These are phyloP conservation scores for Connochaetes taurinus DNA, from an alignment of 2,113 vertebrate species.

Conservation along the genomic window DNA sequence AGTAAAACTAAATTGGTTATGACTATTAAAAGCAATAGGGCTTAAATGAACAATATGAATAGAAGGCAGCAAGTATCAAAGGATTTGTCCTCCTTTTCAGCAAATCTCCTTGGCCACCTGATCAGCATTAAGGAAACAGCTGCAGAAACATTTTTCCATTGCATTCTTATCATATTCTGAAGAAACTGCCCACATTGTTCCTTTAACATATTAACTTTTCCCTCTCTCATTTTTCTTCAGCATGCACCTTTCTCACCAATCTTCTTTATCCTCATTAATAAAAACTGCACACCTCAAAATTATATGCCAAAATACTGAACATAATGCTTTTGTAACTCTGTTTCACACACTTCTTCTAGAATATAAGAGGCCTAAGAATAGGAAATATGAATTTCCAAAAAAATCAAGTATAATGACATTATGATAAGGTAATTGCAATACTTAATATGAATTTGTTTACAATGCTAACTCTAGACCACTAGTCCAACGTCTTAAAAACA, in stretches of 20 bases:
- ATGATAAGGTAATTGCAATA: neutral
- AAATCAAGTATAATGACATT: neutral
- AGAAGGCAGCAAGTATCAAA: neutral
- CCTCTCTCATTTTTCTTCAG: neutral
- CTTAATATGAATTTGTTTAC: neutral
- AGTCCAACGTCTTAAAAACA: neutral
- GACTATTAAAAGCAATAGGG: slow-evolving; percentile 21
- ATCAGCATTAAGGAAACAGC: slow-evolving; percentile 6
- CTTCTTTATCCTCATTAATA: neutral
- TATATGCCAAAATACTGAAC: neutral
- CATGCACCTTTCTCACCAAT: neutral
- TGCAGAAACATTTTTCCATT: neutral
- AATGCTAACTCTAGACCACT: neutral
- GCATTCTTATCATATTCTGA: neutral
- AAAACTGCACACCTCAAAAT: neutral
- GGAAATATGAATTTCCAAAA: neutral
- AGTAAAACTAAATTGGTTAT: neutral
- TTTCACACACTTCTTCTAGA: neutral
- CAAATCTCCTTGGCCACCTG: neutral
- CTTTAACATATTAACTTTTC: neutral
- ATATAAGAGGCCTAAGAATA: neutral
- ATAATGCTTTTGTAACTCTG: neutral
- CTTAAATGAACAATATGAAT: neutral
- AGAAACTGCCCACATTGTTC: neutral
- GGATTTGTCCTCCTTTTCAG: slow-evolving; percentile 38